These are phyloP conservation scores for Andrena flavipes DNA, from an alignment of 2,888 invertebrate genomes.

Conservation along the genomic window DNA sequence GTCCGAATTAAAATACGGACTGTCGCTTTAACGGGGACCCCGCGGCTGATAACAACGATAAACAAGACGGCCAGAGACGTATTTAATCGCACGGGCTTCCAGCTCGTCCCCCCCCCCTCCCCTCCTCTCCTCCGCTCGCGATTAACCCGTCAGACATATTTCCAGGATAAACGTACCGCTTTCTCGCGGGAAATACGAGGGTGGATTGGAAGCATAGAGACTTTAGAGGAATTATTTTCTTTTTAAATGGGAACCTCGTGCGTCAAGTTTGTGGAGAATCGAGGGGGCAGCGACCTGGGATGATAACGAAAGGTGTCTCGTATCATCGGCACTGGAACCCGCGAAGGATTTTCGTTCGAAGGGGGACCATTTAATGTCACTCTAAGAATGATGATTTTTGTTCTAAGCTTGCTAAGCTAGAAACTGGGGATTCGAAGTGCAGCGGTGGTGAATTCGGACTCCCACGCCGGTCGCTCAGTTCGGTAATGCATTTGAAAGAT, in stretches of 20 bases:
- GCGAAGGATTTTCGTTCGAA: too few relatives aligned
- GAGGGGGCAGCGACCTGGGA: too few relatives aligned
- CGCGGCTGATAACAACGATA: not conserved
- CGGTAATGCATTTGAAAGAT: not conserved
- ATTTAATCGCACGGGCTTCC: constrained; percentile 1
- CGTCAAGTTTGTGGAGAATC: too few relatives aligned
- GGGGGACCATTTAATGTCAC: too few relatives aligned
- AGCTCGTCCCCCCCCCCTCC: not conserved
- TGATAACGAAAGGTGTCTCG: too few relatives aligned
- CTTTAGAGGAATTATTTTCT: too few relatives aligned
- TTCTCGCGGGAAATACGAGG: not conserved
- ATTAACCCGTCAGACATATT: constrained; percentile 8
- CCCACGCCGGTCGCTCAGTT: not conserved
- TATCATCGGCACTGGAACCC: too few relatives aligned
- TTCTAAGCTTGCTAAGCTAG: not conserved
- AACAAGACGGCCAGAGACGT: constrained; percentile 6
- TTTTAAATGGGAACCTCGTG: too few relatives aligned
- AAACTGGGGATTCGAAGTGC: not conserved
- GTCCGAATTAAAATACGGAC: constrained; percentile 16
- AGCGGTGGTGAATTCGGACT: not conserved
- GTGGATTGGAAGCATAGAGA: too few relatives aligned
- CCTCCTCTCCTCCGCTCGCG: too few relatives aligned
- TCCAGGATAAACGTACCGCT: not conserved
- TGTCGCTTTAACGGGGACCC: constrained; percentile 3
- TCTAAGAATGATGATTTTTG: too few relatives aligned